These are phyloP conservation scores for Acutogordius australiensis DNA, from an alignment of 2,888 invertebrate species.

Conservation along the genomic window DNA sequence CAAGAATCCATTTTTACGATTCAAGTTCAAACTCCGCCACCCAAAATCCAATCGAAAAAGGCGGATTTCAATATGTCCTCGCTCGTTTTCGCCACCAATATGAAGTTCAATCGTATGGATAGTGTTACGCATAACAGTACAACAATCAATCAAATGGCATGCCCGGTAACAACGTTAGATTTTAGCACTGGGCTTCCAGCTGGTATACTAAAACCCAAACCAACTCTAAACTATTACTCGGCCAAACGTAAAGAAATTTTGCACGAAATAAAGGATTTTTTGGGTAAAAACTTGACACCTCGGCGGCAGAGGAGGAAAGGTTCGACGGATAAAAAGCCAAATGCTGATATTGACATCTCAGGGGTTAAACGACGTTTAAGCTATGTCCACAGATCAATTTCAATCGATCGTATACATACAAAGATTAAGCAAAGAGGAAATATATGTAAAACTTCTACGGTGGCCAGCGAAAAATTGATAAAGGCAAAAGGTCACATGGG, in stretches of 20 bases:
- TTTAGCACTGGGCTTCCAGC: neutral
- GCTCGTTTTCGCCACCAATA: neutral
- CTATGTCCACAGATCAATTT: neutral
- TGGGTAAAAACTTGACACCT: neutral
- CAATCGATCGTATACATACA: neutral
- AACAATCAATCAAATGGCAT: no score
- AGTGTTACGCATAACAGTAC: no score
- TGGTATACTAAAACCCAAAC: neutral
- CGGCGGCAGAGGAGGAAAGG: no score
- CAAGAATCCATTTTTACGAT: no score
- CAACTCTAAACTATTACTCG: neutral
- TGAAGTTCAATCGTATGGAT: neutral
- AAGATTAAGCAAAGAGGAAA: no score
- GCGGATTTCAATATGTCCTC: neutral
- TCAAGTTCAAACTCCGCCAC: no score
- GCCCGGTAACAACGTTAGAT: neutral
- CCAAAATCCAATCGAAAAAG: no score
- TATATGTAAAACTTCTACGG: no score
- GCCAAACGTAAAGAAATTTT: no score
- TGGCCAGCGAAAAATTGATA: neutral
- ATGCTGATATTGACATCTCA: neutral
- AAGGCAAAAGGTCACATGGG: neutral
- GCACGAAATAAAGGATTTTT: no score
- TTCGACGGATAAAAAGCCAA: neutral
- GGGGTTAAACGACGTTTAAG: neutral